A percentile compares a stretch with the other conserved stretches of the same genome.
phyloP scores from a whole-genome alignment of 2,113 vertebrate species.

The Pteruthius melanotis region DNA sequence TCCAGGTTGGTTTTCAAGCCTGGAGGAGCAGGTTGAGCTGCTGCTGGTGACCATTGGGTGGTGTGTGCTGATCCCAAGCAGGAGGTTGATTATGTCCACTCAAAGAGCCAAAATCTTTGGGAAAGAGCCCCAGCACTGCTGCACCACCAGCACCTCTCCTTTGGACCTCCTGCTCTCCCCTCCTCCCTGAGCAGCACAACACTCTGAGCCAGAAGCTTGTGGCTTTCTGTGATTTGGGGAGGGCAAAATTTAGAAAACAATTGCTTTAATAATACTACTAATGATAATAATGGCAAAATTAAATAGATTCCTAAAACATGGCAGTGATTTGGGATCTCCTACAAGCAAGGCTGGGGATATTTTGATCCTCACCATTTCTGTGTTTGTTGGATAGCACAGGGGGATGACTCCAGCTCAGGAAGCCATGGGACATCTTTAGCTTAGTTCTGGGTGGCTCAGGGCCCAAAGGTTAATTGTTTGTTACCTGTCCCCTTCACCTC shows the following conservation, averaged over 20 bases:
- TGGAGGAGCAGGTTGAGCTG: background rate
- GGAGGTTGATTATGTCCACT: background rate
- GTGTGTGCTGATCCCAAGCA: background rate
- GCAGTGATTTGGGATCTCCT: background rate
- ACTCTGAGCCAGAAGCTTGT: background rate
- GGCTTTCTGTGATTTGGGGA: background rate
- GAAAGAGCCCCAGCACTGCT: background rate
- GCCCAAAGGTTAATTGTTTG: background rate
- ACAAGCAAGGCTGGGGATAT: background rate
- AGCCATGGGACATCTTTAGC: background rate
- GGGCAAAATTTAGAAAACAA: background rate
- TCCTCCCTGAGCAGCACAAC: background rate
- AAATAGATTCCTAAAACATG: background rate
- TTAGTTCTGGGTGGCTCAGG: background rate
- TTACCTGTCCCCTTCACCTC: background rate
- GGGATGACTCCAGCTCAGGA: background rate
- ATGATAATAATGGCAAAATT: background rate
- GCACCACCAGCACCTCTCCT: background rate
- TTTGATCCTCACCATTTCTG: background rate
- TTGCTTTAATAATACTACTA: background rate
- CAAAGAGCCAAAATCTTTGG: background rate
- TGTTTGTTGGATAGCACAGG: background rate
- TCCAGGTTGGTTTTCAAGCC: background rate
- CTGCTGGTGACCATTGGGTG: background rate
- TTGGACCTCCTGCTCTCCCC: background rate